phyloP scores from a whole-genome alignment of 1,140 invertebrate species.

The Globodera rostochiensis region DNA sequence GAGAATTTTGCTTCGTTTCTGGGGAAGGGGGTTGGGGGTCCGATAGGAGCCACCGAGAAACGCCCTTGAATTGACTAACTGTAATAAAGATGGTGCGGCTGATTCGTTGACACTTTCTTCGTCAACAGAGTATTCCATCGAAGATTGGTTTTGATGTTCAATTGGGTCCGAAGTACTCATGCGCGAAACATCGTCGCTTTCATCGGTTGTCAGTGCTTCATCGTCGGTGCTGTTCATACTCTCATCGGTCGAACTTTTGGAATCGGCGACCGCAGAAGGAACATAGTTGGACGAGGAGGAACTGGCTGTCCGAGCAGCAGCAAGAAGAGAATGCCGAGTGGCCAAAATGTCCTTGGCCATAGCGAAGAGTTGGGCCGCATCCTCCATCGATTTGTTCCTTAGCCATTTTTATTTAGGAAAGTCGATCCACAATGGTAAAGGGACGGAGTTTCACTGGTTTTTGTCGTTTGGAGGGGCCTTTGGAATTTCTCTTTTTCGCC shows the following conservation, averaged over 20 bases:
- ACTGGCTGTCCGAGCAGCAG: neutral
- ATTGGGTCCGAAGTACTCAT: constrained; percentile 29
- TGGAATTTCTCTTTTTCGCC: too few relatives aligned
- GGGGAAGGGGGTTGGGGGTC: too few relatives aligned
- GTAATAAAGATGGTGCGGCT: neutral
- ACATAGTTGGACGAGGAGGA: constrained; percentile 4
- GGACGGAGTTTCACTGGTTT: too few relatives aligned
- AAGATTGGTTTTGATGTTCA: constrained; percentile 9
- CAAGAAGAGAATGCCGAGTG: neutral
- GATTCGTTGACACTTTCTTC: neutral
- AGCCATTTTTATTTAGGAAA: neutral
- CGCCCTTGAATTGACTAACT: neutral
- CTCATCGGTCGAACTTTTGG: constrained; percentile 3
- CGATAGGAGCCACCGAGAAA: neutral
- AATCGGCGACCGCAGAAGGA: constrained; percentile 9
- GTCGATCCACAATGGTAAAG: neutral
- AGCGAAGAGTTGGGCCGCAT: constrained; percentile 33
- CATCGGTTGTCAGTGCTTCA: constrained; percentile 4
- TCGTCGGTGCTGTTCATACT: constrained; percentile 9
- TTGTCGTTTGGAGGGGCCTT: too few relatives aligned
- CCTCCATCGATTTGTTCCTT: constrained; percentile 38
- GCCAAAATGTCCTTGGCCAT: constrained; percentile 17
- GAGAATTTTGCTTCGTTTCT: too few relatives aligned
- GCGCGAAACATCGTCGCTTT: constrained; percentile 21
- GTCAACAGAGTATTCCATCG: constrained; percentile 15